These are phyloP conservation scores for Nyctibius grandis DNA, from an alignment of 2,797 vertebrate genomes.

Conservation along the genomic window DNA sequence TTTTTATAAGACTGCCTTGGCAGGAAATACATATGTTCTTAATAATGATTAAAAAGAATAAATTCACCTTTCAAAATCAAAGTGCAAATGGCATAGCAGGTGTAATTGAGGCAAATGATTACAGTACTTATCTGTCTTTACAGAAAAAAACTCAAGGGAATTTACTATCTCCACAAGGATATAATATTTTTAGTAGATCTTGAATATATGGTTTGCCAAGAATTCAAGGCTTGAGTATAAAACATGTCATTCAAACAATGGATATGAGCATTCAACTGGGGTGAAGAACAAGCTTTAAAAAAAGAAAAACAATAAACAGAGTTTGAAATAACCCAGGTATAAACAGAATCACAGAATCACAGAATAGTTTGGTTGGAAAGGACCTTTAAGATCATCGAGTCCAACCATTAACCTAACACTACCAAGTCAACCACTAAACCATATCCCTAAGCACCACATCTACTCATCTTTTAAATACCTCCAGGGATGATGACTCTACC, in stretches of 20 bases:
- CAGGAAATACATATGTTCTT: constrained; percentile 50
- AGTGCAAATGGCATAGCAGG: constrained; percentile 59
- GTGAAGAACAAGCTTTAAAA: background rate
- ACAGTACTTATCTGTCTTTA: constrained; percentile 14
- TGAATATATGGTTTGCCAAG: background rate
- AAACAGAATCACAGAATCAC: no score
- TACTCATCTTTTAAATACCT: no score
- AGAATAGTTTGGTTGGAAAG: no score
- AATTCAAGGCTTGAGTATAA: background rate
- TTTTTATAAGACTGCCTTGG: constrained; percentile 44
- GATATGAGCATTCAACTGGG: background rate
- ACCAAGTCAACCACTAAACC: no score
- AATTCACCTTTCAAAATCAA: constrained; percentile 52
- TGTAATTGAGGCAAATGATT: constrained; percentile 50
- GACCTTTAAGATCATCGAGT: no score
- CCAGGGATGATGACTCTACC: no score
- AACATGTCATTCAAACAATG: background rate
- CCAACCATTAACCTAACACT: no score
- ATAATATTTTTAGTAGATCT: background rate
- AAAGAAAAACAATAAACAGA: background rate
- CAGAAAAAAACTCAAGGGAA: constrained; percentile 22
- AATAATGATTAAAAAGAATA: constrained; percentile 61
- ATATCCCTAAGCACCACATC: no score
- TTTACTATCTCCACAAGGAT: background rate
- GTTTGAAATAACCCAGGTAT: background rate